Evolutionary conservation across 1,140 invertebrate genomes (phyloP), one percentile per base, ranked within the genome.

Genomic region (Eciton burchellii): DNA sequence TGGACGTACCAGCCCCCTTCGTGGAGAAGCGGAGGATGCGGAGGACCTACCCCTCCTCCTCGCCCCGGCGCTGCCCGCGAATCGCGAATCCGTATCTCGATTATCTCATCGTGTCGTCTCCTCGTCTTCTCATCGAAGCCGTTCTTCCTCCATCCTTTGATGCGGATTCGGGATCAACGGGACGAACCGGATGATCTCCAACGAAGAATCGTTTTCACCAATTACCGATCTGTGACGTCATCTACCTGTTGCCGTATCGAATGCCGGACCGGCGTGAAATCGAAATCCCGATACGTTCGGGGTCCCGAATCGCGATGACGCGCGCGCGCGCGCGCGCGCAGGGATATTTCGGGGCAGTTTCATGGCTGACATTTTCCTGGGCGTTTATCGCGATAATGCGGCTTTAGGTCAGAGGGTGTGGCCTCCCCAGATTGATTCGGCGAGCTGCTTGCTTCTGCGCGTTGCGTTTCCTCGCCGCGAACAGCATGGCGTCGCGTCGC

Each of bases 381-480:
- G 52, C 86, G 63, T 88, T 86, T 89, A 89, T 89, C 87, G 86
- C 21, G 89, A 91, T 91, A 91, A 92, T 88, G 82, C 84, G 90
- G 89, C 88, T 90, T 92, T 91, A 90, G 92, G 92, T 93, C 92
- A 93, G 93, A 93, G 92, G 93, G 93, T 94, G 93, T 93, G 93
- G 93, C 90, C 84, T 90, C 85, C 73, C 81, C 90, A 92, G 92
- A 93, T 93, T 93, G 92, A 93, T 93, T 93, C 91, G 90, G 89
- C 83, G 88, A 88, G 59, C 43, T 35, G 89, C 84, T 84, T 79
- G 92, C 90, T 90, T 91, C 91, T 93, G 93, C 92, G 93, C 92
- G 85, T 82, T 90, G 91, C 89, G 91, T 89, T 89, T 91, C 87
- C 88, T 91, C 90, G 89, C 84, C 84, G 76, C 83, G 57, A 74